Evolutionary conservation across 2,888 invertebrate species (phyloP), one percentile per base, ranked within the genome.

Genomic region (Lochmaea crataegi): DNA sequence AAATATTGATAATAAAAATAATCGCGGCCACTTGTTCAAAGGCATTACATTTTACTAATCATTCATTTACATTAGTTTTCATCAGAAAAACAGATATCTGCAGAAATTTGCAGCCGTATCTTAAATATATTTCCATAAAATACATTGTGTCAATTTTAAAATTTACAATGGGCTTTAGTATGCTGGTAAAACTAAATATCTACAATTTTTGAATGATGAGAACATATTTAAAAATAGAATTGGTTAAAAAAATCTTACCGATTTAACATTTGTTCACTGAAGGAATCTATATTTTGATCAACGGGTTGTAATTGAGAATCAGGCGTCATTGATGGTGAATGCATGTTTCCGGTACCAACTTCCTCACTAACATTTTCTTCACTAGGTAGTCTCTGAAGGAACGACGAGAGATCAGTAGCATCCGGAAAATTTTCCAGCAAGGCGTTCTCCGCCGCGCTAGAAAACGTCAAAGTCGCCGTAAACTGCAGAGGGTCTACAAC

Each of bases 401-500:
- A 93, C 70, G 90, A 91, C 73, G 91, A 92, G 66, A 95, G 89
- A 82, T 95, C 95, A 18, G 94, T 93, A 0, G 94, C 92, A 84
- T 95, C 95, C 48, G 93, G 92, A 12, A 95, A 88, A 80, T 92
- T 93, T 81, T 94, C 94, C 78, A 95, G 88, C 66, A 95, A 88
- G 2, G 92, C 90, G 81, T 93, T 92, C 86, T 95, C 95, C 48
- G 94, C 93, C 14, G 94, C 91, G 63, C 92, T 92, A 63, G 93
- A 92, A 83, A 96, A 94, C 66, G 94, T 94, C 68, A 96, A 85
- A 0, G 94, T 94, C 2, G 94, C 94, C 10, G 93, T 92, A 84
- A 96, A 95, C 82, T 94, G 95, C 65, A 94, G 88, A 42, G 94
- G 94, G 86, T 95, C 95, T 53, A 94, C 94, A 1, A 92, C 92